Base-by-base conservation (phyloP, 2,797 vertebrate species). In the Enteromius paludinosus region DNA sequence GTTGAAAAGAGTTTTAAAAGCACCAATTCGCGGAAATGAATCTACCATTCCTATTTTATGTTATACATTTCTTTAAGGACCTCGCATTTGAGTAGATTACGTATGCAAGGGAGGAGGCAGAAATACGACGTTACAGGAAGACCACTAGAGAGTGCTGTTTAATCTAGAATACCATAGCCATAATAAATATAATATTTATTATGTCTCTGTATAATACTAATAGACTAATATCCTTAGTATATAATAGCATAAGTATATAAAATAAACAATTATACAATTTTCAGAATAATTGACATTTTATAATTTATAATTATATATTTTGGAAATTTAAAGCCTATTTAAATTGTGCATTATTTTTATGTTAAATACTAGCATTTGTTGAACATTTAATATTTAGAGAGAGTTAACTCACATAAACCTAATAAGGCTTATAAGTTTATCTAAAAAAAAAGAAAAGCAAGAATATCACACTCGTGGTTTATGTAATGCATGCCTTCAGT, bases 31-130 rank as follows among this genome's bases (percentile, higher is more conserved):
- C 28, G 11, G 43, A 78, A 65, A 65, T 49, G 43, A 78, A 14
- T 33, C 2, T 14, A 17, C 6, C 25, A 9, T 78, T 12, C 1
- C 25, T 7, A n/a, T 75, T 75, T 76, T 23, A 2, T 18, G 0
- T n/a, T 56, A 2, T 59, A 75, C 15, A n/a, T 4, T 4, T 45
- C 80, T 82, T 75, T 30, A 76, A 82, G 80, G 80, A 82, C 80
- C 80, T 82, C 12, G 18, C 35, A 30, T 14, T 43, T 73, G 45
- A 43, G 47, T 25, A 2, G 8, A 75, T 68, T 68, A 82, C 80
- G 80, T 33, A 23, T 35, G 15, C 25, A 65, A 17, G 49, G 80
- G 52, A 33, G 75, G 62, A 70, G 18, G 43, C 12, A 45, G 10
- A 6, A 17, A 43, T 30, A 5, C 1, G 38, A 28, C 11, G 12